Evolutionary conservation across 92 coral and sea anemone genomes (phyloP).

Genomic region (Phymanthus crucifer): DNA sequence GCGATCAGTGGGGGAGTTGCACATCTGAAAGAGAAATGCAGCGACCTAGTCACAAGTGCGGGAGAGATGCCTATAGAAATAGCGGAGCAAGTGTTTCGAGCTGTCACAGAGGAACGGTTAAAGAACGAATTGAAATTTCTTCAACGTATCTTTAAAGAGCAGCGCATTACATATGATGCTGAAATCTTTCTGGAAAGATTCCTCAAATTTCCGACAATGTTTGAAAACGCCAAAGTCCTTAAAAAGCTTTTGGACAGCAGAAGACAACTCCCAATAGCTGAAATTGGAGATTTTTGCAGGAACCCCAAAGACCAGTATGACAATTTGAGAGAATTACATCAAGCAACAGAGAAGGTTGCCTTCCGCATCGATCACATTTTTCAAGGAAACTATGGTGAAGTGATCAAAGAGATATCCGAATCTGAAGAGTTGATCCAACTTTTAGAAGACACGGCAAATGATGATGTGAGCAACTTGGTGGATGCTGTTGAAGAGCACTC

Average conservation of each 20-base stretch:
- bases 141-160: neutral
- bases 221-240: neutral
- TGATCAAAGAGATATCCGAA: slow-evolving; percentile 45
- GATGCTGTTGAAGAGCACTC: slow-evolving; percentile 82
- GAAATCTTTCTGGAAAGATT: slow-evolving; percentile 1
- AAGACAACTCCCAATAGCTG: neutral
- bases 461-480: slow-evolving; percentile 63
- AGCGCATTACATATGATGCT: neutral
- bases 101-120: neutral
- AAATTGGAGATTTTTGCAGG: neutral
- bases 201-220: neutral
- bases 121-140: slow-evolving; percentile 11
- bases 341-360: slow-evolving; percentile 38
- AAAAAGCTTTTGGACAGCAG: neutral
- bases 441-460: slow-evolving; percentile 57
- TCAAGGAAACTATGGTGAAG: slow-evolving; percentile 4
- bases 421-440: slow-evolving; percentile 52
- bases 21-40: neutral
- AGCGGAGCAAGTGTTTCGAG: neutral
- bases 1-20: neutral
- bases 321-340: slow-evolving; percentile 1
- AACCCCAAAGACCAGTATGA: neutral
- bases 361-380: slow-evolving; percentile 28
- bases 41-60: neutral
- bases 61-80: neutral